phyloP scores from a whole-genome alignment of 1,140 invertebrate genomes.

The Drosophila obscura region DNA sequence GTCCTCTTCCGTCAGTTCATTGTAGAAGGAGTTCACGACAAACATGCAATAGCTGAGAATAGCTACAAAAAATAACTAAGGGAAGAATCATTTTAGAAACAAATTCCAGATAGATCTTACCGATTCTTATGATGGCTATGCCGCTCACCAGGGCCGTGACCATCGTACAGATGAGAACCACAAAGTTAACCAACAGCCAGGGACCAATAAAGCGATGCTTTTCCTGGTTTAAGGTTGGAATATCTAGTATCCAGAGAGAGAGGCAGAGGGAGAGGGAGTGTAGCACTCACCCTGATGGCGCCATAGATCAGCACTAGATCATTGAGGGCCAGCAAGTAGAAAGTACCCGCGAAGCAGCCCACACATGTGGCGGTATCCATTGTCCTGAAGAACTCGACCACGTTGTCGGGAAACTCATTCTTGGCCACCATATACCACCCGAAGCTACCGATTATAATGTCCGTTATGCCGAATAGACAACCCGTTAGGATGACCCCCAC shows the following conservation, averaged over 20 bases:
- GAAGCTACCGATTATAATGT: slow-evolving; percentile 3
- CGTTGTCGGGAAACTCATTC: slow-evolving; percentile 4
- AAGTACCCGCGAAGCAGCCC: neutral
- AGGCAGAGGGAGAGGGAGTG: neutral
- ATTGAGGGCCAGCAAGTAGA: slow-evolving; percentile 12
- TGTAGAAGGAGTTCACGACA: slow-evolving; percentile 34
- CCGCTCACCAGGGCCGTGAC: slow-evolving; percentile 29
- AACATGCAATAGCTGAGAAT: slow-evolving; percentile 13
- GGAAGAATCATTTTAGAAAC: neutral
- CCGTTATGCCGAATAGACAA: slow-evolving; percentile 7
- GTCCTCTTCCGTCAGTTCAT: neutral
- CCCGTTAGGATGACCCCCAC: slow-evolving; percentile 16
- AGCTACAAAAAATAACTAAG: neutral
- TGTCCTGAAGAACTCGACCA: slow-evolving; percentile 19
- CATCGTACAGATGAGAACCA: slow-evolving; percentile 25
- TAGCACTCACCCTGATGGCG: slow-evolving; percentile 8
- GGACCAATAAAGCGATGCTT: slow-evolving; percentile 14
- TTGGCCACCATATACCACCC: slow-evolving; percentile 11
- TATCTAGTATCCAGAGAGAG: neutral
- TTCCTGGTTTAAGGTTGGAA: neutral
- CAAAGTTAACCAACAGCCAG: slow-evolving; percentile 34
- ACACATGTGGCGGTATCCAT: slow-evolving; percentile 24
- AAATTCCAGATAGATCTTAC: neutral
- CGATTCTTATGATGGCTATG: slow-evolving; percentile 6
- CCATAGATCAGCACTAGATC: slow-evolving; percentile 23